phyloP scores from a whole-genome alignment of 2,797 vertebrate species.

The Amblyraja radiata region DNA sequence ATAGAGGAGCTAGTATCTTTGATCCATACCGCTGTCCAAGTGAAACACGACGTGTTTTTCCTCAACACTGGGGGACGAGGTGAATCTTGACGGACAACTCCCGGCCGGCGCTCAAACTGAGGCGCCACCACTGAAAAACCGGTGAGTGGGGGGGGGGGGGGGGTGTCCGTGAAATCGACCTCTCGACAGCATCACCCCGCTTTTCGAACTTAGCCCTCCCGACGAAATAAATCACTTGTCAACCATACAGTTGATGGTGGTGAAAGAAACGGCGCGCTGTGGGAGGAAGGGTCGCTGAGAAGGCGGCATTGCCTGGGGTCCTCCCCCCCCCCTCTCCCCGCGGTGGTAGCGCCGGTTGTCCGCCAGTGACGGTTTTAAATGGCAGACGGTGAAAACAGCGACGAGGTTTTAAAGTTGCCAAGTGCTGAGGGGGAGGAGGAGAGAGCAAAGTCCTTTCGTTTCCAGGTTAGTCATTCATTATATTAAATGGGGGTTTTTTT shows the following conservation, averaged over 20 bases:
- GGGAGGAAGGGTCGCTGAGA: fast-evolving
- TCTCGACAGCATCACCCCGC: no score
- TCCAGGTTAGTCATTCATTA: neutral
- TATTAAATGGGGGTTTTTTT: neutral
- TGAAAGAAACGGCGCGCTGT: neutral
- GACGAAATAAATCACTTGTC: no score
- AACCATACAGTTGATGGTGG: no score
- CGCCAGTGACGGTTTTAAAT: neutral
- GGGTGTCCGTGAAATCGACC: neutral
- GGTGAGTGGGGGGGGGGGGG: neutral
- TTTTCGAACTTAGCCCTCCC: neutral
- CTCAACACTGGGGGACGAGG: no score
- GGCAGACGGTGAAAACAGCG: neutral
- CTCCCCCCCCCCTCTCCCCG: neutral
- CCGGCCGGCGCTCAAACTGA: neutral
- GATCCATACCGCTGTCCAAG: no score
- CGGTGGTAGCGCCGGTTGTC: neutral
- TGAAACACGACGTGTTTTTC: no score
- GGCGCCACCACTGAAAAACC: neutral
- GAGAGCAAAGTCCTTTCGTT: neutral
- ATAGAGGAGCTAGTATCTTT: no score
- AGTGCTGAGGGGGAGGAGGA: neutral
- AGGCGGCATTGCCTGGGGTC: no score
- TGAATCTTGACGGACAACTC: no score
- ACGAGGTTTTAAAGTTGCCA: neutral